Percentiles rank a stretch among this genome's conserved stretches.
These are phyloP conservation scores for Xenentodon cancila DNA, from an alignment of 2,797 vertebrate genomes.

Conservation along the genomic window DNA sequence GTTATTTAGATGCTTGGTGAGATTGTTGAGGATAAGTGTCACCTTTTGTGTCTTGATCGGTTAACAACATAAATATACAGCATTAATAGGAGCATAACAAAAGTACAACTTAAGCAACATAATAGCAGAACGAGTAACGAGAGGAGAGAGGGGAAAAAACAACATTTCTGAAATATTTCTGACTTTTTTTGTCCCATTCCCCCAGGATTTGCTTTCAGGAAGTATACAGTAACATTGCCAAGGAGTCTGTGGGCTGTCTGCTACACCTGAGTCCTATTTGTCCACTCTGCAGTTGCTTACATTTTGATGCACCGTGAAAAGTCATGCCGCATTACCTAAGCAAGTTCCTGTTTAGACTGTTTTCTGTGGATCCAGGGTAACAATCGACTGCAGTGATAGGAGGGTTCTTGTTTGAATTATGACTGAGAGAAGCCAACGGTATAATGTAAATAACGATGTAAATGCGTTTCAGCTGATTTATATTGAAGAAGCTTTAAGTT, in stretches of 20 bases:
- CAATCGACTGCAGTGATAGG: not conserved
- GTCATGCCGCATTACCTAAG: not conserved
- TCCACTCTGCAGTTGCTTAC: conserved; percentile 13
- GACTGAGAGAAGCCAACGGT: not conserved
- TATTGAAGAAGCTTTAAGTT: not conserved
- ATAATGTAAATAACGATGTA: not conserved
- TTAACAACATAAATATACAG: too few species aligned
- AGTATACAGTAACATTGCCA: not conserved
- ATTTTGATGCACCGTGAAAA: conserved; percentile 6
- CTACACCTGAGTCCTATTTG: conserved; percentile 5
- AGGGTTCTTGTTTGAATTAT: not conserved
- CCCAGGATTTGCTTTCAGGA: not conserved
- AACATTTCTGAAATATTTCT: not conserved
- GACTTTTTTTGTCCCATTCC: not conserved
- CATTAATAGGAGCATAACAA: too few species aligned
- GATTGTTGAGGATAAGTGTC: too few species aligned
- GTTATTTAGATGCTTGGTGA: not conserved
- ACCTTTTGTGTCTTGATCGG: too few species aligned
- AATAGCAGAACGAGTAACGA: too few species aligned
- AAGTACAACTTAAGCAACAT: too few species aligned
- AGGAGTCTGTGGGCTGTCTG: not conserved
- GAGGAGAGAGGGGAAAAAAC: not conserved
- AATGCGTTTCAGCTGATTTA: not conserved
- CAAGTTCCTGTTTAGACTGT: conserved; percentile 37
- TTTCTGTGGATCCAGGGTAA: conserved; percentile 13